A percentile compares a stretch with the other conserved stretches of the same genome.
Conservation (phyloP, 2,888 invertebrate species). For the Mesoligia furuncula region DNA sequence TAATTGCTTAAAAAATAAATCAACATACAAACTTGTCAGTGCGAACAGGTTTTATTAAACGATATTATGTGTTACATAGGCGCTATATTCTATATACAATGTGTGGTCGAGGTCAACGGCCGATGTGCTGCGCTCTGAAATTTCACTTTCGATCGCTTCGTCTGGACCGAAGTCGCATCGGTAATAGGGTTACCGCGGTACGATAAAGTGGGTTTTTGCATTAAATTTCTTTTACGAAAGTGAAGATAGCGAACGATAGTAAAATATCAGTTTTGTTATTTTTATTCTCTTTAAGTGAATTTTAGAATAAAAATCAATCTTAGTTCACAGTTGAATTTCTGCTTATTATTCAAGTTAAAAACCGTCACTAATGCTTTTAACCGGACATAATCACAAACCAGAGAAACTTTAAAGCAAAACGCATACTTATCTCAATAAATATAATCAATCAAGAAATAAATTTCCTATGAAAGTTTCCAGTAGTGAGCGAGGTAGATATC, state of each 20-base stretch:
- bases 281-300: not conserved
- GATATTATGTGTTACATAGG: slow-evolving; percentile 48
- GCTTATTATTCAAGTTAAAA: not conserved
- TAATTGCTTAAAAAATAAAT: slow-evolving; percentile 23
- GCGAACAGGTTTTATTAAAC: slow-evolving; percentile 38
- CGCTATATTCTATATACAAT: slow-evolving; percentile 30
- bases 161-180: slow-evolving; percentile 54
- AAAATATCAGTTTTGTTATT: not conserved
- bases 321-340: not conserved
- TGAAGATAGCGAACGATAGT: no score
- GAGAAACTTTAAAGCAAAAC: not conserved
- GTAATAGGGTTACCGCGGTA: slow-evolving; percentile 45
- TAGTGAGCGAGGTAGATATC: slow-evolving; percentile 32
- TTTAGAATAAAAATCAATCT: not conserved
- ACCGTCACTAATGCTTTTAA: not conserved
- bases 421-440: not conserved
- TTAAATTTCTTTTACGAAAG: not conserved
- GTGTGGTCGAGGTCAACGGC: slow-evolving; percentile 65
- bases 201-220: not conserved
- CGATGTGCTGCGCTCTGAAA: slow-evolving; percentile 65
- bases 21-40: slow-evolving; percentile 19
- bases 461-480: slow-evolving; percentile 28
- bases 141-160: slow-evolving; percentile 73
- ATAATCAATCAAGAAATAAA: slow-evolving; percentile 30
- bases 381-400: not conserved